phyloP scores from a whole-genome alignment of 2,888 invertebrate species.

The Eulithis prunata region DNA sequence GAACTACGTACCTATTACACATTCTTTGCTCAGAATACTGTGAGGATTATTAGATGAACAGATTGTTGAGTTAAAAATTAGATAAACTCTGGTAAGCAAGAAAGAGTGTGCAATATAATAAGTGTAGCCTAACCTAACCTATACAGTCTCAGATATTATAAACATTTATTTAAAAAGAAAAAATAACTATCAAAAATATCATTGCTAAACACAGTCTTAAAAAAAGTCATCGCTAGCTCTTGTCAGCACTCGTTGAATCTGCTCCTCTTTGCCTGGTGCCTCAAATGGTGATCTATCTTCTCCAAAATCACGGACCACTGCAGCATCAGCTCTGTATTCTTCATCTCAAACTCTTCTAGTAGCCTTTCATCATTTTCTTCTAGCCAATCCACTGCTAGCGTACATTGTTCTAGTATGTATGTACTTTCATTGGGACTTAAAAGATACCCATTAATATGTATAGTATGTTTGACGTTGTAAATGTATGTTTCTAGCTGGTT shows the following conservation, averaged over 20 bases:
- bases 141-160: too few species aligned
- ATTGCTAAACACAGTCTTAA: conserved; percentile 31
- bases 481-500: conserved; percentile 69
- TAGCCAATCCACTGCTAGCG: conserved; percentile 61
- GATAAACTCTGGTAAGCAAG: too few species aligned
- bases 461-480: conserved; percentile 57
- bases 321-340: conserved; percentile 60
- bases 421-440: conserved; percentile 48
- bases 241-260: conserved; percentile 43
- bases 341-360: conserved; percentile 63
- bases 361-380: conserved; percentile 58
- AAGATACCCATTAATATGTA: conserved; percentile 40
- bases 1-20: too few species aligned
- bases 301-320: conserved; percentile 58
- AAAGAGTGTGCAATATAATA: too few species aligned
- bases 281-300: conserved; percentile 51
- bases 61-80: too few species aligned
- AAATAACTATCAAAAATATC: neutral
- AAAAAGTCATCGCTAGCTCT: conserved; percentile 12
- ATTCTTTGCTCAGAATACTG: too few species aligned
- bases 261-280: conserved; percentile 54
- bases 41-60: too few species aligned
- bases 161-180: too few species aligned
- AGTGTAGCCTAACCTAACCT: too few species aligned
- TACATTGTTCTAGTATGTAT: conserved; percentile 56